These are phyloP conservation scores for Chrysaora quinquecirrha DNA, from an alignment of 30 jellyfish, hydroid and myxozoan genomes.

Conservation along the genomic window DNA sequence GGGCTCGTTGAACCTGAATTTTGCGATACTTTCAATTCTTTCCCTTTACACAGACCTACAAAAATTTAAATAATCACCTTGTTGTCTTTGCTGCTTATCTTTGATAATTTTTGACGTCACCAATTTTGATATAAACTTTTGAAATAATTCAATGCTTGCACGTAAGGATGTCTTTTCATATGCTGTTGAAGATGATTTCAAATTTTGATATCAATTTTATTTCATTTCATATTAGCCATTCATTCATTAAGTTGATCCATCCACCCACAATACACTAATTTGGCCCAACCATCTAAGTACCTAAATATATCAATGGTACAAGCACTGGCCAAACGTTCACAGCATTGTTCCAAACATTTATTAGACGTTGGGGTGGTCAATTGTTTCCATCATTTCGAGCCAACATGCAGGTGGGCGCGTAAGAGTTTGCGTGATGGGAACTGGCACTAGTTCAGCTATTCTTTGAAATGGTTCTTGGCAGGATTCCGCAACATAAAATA, in stretches of 20 bases:
- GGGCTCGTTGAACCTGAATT: no score
- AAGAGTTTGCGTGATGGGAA: no score
- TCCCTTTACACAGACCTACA: no score
- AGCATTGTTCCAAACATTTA: not conserved
- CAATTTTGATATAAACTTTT: constrained; percentile 57
- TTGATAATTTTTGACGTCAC: not conserved
- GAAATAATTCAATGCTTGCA: constrained; percentile 61
- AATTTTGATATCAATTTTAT: no score
- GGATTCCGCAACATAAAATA: not conserved
- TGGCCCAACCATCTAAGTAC: not conserved
- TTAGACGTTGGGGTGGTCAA: no score
- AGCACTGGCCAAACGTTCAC: not conserved
- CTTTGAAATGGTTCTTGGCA: not conserved
- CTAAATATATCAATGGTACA: no score
- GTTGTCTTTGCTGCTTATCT: not conserved
- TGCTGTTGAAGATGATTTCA: constrained; percentile 22
- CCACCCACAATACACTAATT: no score
- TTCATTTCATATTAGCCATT: not conserved
- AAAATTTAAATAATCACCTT: constrained; percentile 23
- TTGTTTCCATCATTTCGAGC: no score
- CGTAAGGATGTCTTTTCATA: constrained; percentile 73
- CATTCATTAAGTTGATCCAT: not conserved
- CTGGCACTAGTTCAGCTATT: not conserved
- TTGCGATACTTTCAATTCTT: no score
- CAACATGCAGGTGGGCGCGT: no score